Base-by-base conservation (phyloP, 2,797 vertebrate genomes). In the Mycteria americana region DNA sequence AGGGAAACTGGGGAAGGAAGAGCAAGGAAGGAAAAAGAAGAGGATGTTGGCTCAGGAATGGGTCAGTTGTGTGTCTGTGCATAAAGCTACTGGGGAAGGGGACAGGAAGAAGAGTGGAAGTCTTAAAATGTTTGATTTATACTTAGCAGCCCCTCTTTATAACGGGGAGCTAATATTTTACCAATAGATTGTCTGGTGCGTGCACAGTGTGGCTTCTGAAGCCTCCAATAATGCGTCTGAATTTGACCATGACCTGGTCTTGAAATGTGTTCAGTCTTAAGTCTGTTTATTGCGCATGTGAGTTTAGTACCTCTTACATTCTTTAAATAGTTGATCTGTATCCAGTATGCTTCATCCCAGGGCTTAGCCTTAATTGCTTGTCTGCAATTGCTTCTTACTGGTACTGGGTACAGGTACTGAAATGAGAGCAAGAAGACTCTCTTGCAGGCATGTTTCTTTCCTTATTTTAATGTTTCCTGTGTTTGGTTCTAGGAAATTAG, bases 241-340 rank as follows among this genome's bases (percentile, higher is more conserved):
- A 59, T 74, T 90, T 41, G 39, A 93, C 92, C 75, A 41, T 91
- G 94, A 94, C 91, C 92, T 83, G 56, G 48, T 89, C 92, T 70
- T 45, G 63, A 82, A 92, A 76, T 91, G 27, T 25, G 41, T 75
- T 89, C 45, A 11, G 46, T 67, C 89, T 83, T 94, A 94, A 95
- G 54, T 62, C 90, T 73, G 51, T 77, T 80, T 76, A 51, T 88
- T 86, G 93, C 4, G 17, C 64, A 30, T 91, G 91, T 87, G 91
- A 89, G 70, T 93, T 93, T 48, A 88, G 88, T 88, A 76, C 89
- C 48, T 96, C 93, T 94, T 91, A 93, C 80, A 82, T 96, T 97
- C 95, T 74, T 97, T 95, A 97, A 97, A 97, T 97, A 97, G 96
- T 91, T 96, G 93, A 97, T 95, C 96, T 95, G 59, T 90, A 79